Percentiles rank a stretch among this genome's conserved stretches.
Conservation (phyloP, 2,797 vertebrate genomes). For the Mus spretus region DNA sequence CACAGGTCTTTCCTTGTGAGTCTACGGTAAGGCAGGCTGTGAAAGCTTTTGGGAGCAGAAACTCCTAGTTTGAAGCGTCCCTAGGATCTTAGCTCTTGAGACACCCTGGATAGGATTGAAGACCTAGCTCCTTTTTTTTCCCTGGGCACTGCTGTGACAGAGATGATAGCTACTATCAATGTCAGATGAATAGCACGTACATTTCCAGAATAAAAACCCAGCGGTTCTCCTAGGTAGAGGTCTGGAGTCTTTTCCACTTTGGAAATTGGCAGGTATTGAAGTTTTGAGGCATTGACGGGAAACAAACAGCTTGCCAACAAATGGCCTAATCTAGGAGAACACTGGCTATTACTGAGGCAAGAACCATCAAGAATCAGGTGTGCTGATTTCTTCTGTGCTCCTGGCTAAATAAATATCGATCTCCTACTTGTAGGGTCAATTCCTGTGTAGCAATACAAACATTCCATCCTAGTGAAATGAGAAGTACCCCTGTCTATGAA, state of each 20-base stretch:
- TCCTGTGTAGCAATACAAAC: background rate
- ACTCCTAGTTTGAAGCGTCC: background rate
- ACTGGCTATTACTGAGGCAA: constrained; percentile 2
- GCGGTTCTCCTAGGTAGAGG: background rate
- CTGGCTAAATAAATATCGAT: constrained; percentile 22
- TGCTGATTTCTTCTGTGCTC: background rate
- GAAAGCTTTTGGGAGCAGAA: background rate
- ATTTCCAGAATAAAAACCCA: background rate
- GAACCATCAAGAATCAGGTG: background rate
- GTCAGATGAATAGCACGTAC: background rate
- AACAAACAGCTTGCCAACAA: background rate
- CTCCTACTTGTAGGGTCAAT: background rate
- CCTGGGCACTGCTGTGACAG: background rate
- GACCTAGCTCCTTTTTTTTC: background rate
- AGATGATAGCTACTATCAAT: background rate
- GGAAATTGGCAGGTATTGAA: constrained; percentile 26
- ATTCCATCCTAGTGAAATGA: background rate
- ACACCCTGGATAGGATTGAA: background rate
- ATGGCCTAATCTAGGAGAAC: background rate
- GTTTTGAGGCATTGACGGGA: constrained; percentile 1
- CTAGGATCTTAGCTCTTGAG: background rate
- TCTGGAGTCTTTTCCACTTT: background rate
- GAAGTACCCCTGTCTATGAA: background rate
- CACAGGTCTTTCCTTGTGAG: background rate
- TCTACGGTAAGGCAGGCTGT: background rate